These are phyloP conservation scores for Leptosomus discolor DNA, from an alignment of 2,113 vertebrate genomes.

Conservation along the genomic window DNA sequence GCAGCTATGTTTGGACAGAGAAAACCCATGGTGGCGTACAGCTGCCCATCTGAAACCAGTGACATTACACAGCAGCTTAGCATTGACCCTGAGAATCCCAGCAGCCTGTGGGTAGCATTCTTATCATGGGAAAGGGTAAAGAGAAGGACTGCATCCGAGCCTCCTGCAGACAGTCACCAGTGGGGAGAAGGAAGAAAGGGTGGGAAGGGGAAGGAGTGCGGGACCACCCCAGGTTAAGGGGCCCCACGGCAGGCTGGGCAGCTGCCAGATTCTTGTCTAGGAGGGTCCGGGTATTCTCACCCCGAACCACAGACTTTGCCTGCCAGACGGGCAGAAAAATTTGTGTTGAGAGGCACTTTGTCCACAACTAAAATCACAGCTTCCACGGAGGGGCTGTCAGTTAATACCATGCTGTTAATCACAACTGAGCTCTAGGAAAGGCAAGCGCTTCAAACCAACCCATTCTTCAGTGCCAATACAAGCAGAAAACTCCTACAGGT, in stretches of 20 bases:
- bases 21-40: not conserved
- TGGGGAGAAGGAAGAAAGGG: not conserved
- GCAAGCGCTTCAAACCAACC: not conserved
- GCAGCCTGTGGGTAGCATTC: fast-evolving
- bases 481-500: not conserved
- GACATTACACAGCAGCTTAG: not conserved
- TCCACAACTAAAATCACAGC: not conserved
- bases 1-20: not conserved
- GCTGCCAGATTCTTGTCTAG: not conserved
- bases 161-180: not conserved
- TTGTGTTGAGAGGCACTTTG: not conserved
- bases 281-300: not conserved
- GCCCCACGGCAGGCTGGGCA: not conserved
- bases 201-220: fast-evolving
- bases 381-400: not conserved
- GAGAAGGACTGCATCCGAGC: not conserved
- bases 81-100: not conserved
- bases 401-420: not conserved
- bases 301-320: not conserved
- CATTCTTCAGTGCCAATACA: not conserved
- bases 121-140: not conserved
- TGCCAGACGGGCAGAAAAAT: not conserved
- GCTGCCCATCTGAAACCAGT: not conserved
- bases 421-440: not conserved
- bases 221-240: not conserved